A percentile compares a stretch with the other conserved stretches of the same genome.
phyloP scores from a whole-genome alignment of 2,113 vertebrate genomes.

The Zosterops pallidus region DNA sequence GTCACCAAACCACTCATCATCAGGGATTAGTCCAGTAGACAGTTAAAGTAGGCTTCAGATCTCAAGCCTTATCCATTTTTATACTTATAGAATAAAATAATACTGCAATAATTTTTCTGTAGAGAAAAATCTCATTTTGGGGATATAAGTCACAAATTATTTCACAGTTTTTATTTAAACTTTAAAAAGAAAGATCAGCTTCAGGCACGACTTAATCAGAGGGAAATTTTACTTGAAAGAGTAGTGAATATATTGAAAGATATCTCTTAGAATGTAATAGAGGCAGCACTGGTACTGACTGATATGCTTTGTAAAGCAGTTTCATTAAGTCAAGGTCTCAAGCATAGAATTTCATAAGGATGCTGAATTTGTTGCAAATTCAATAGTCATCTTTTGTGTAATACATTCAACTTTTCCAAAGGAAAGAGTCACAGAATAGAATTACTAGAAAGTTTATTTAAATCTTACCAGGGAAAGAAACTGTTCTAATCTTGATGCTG shows the following conservation, averaged over 20 bases:
- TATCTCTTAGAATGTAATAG: neutral
- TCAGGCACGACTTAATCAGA: neutral
- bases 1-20: neutral
- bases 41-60: neutral
- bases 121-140: neutral
- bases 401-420: neutral
- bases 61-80: neutral
- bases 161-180: constrained; percentile 7
- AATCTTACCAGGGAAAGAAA: neutral
- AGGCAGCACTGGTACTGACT: neutral
- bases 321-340: constrained; percentile 11
- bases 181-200: constrained; percentile 21
- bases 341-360: neutral
- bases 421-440: neutral
- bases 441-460: constrained; percentile 2
- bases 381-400: neutral
- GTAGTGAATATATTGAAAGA: neutral
- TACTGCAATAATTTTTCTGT: neutral
- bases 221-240: neutral
- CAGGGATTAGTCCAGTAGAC: neutral
- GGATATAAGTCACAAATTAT: neutral
- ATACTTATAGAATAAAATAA: neutral
- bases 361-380: neutral
- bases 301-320: neutral
- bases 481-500: neutral